These are phyloP conservation scores for Thymallus thymallus DNA, from an alignment of 2,113 vertebrate species.

Conservation along the genomic window DNA sequence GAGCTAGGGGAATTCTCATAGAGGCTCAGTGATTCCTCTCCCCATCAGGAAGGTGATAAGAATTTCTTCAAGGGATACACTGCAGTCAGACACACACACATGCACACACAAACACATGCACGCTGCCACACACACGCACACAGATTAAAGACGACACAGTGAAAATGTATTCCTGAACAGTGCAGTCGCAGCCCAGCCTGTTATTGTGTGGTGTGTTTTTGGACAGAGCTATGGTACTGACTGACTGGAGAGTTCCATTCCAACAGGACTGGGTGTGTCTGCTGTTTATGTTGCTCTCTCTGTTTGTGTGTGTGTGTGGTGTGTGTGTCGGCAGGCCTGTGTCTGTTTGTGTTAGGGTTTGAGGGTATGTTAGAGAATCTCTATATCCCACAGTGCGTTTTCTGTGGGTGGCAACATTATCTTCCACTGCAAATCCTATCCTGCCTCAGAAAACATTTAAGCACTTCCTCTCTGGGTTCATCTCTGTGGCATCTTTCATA, in stretches of 20 bases:
- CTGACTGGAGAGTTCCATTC: background rate
- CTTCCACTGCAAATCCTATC: background rate
- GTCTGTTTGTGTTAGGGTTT: background rate
- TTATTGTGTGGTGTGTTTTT: background rate
- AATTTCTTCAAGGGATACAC: slow-evolving; percentile 22
- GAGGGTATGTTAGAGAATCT: background rate
- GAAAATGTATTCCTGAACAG: background rate
- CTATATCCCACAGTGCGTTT: background rate
- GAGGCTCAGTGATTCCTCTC: slow-evolving; percentile 18
- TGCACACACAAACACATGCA: too few relatives aligned
- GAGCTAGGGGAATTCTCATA: slow-evolving; percentile 15
- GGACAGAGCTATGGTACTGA: background rate
- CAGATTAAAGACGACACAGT: background rate
- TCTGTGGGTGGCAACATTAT: background rate
- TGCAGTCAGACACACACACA: background rate
- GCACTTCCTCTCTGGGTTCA: slow-evolving; percentile 16
- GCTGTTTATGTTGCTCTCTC: background rate
- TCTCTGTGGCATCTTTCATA: background rate
- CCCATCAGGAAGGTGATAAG: slow-evolving; percentile 42
- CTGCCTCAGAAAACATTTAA: slow-evolving; percentile 10
- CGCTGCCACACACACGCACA: too few relatives aligned
- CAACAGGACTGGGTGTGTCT: too few relatives aligned
- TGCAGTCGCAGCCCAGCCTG: background rate
- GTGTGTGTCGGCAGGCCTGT: too few relatives aligned
- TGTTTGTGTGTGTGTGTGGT: background rate